Evolutionary conservation across 2,113 vertebrate genomes (phyloP).

Genomic region (Limanda limanda): DNA sequence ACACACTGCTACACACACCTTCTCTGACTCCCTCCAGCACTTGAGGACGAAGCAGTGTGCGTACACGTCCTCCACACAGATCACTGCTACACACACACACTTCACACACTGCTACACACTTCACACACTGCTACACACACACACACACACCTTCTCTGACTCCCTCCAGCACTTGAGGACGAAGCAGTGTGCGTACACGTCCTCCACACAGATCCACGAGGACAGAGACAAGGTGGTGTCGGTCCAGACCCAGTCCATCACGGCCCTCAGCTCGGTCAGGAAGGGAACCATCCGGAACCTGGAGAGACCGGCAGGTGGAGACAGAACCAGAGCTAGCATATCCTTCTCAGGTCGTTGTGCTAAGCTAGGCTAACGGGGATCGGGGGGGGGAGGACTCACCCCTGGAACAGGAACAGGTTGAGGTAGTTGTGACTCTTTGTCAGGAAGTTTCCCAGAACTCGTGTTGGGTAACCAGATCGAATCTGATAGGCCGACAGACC

Average conservation of each 20-base stretch:
- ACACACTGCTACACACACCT: constrained; percentile 8
- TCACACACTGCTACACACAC: not conserved
- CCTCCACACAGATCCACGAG: constrained; percentile 68
- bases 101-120: not conserved
- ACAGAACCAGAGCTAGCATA: not conserved
- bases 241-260: constrained; percentile 70
- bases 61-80: constrained; percentile 49
- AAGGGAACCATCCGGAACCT: constrained; percentile 68
- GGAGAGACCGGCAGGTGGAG: not conserved
- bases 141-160: constrained; percentile 56
- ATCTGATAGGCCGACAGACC: constrained; percentile 65
- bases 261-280: constrained; percentile 53
- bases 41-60: constrained; percentile 63
- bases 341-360: not conserved
- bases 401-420: constrained; percentile 65
- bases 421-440: constrained; percentile 67
- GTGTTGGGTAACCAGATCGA: constrained; percentile 58
- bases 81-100: no score
- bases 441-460: constrained; percentile 63
- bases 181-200: constrained; percentile 63
- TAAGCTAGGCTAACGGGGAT: not conserved
- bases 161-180: constrained; percentile 67
- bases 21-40: constrained; percentile 69
- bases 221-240: constrained; percentile 67
- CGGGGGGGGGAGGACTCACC: constrained; percentile 27